Base-by-base conservation (phyloP, 2,888 invertebrate genomes). In the Pseudococcus jackbeardsleyi region DNA sequence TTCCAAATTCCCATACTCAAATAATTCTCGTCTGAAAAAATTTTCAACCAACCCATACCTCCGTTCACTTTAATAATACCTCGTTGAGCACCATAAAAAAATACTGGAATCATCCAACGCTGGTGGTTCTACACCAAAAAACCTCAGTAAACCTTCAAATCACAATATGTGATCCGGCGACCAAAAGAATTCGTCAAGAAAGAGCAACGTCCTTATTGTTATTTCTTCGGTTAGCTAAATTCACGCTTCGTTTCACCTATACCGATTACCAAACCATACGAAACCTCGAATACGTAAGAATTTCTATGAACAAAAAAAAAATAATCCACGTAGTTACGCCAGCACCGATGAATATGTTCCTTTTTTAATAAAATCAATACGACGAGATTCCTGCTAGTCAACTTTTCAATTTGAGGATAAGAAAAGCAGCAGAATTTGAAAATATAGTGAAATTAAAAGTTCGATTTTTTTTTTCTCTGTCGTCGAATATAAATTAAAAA, bases 401-500 rank as follows among this genome's bases (percentile, higher is more conserved):
- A 59, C 19, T 59, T 19, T 59, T 59, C 59, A 59, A 59, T 59
- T 59, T n/a, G 19, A 19, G 59, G 5, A 59, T 5, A n/a, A 15
- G 15, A 17, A 50, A 17, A 50, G 17, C 17, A 50, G 19, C 59
- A n/a, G 5, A 19, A 59, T 19, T 59, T 59, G 26, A 33, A 33
- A 72, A 26, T 79, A 22, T 3, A 42, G 26, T 4, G 79, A 79
- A 79, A 79, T 79, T 79, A 42, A 42, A 79, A 42, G 17, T 39
- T 79, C 17, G 11, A 79, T 42, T 79, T 79, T 79, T 79, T 26
- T 79, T 12, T 68, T 12, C n/a, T 39, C 68, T n/a, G 8, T 39
- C 79, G 79, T 42, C 39, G 79, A 79, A 79, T 79, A 79, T 79
- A 79, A 79, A 79, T 79, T 79, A 79, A 79, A 79, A 79, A 79